These are phyloP conservation scores for Aphidius ervi DNA, from an alignment of 1,140 invertebrate species.

Conservation along the genomic window DNA sequence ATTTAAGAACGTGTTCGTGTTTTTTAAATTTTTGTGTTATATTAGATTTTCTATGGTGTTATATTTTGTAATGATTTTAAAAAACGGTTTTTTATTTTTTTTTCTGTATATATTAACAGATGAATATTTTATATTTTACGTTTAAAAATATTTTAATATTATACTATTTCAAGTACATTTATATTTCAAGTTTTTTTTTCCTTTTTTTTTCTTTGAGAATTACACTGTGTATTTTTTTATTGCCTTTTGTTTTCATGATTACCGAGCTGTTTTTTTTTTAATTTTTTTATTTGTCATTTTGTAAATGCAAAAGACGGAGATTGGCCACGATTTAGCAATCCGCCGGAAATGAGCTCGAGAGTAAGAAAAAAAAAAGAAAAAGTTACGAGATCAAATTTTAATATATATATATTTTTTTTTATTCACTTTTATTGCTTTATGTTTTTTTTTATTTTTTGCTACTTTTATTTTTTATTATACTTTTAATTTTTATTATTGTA, in stretches of 20 bases:
- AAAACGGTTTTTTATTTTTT: too few species aligned
- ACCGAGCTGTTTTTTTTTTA: neutral
- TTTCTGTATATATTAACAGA: too few species aligned
- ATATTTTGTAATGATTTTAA: too few species aligned
- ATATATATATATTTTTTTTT: too few species aligned
- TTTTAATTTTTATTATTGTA: too few species aligned
- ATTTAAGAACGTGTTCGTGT: slow-evolving; percentile 1
- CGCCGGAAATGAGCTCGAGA: slow-evolving; percentile 13
- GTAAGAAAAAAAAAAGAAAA: neutral
- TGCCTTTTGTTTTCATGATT: slow-evolving; percentile 2
- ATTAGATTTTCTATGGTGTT: too few species aligned
- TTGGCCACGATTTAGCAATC: slow-evolving; percentile 2
- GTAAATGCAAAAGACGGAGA: slow-evolving; percentile 10
- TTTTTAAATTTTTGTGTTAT: neutral
- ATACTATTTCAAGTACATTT: neutral
- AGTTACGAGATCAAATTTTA: neutral
- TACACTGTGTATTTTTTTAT: neutral
- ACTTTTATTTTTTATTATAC: too few species aligned
- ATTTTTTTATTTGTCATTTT: slow-evolving; percentile 6
- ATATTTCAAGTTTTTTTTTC: neutral
- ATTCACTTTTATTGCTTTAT: too few species aligned
- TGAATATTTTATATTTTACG: too few species aligned
- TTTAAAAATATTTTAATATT: neutral
- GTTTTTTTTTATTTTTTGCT: too few species aligned
- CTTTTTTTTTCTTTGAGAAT: slow-evolving; percentile 1